A percentile compares a stretch with the other conserved stretches of the same genome.
Evolutionary conservation across 2,888 invertebrate genomes (phyloP).

Genomic region (Scaptomyza caliginosa): DNA sequence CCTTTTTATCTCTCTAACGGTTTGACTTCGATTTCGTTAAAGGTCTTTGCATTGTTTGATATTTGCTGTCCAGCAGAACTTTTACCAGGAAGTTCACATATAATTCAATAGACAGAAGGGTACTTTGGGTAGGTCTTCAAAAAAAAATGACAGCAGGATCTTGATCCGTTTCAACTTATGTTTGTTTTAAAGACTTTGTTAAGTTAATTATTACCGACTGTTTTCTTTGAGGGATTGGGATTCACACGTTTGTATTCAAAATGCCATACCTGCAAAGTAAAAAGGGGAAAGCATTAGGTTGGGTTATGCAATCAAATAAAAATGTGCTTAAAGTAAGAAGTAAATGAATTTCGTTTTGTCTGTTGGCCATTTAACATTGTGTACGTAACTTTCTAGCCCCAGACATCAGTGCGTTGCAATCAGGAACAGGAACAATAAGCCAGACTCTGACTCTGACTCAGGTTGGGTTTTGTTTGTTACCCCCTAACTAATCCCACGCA

Average conservation of each 20-base stretch:
- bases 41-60: conserved; percentile 4
- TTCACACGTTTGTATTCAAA: not conserved
- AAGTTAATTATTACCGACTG: not conserved
- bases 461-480: conserved; percentile 6
- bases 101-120: not conserved
- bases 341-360: conserved; percentile 5
- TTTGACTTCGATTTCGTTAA: conserved; percentile 24
- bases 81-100: conserved; percentile 16
- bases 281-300: conserved; percentile 1
- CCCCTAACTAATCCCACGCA: conserved; percentile 64
- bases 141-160: conserved; percentile 8
- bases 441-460: conserved; percentile 1
- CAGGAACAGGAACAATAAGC: conserved; percentile 61
- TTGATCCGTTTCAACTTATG: too few species aligned
- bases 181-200: not conserved
- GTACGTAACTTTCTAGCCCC: conserved; percentile 31
- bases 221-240: not conserved
- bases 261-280: conserved; percentile 43
- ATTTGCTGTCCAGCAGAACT: conserved; percentile 12
- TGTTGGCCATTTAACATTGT: conserved; percentile 7
- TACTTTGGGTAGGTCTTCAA: not conserved
- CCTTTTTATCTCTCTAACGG: conserved; percentile 2
- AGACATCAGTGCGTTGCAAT: conserved; percentile 69
- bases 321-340: not conserved
- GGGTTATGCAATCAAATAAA: not conserved